Percentiles rank a stretch among this genome's conserved stretches.
These are phyloP conservation scores for Phymanthus crucifer DNA, from an alignment of 92 coral and sea anemone genomes.

Conservation along the genomic window DNA sequence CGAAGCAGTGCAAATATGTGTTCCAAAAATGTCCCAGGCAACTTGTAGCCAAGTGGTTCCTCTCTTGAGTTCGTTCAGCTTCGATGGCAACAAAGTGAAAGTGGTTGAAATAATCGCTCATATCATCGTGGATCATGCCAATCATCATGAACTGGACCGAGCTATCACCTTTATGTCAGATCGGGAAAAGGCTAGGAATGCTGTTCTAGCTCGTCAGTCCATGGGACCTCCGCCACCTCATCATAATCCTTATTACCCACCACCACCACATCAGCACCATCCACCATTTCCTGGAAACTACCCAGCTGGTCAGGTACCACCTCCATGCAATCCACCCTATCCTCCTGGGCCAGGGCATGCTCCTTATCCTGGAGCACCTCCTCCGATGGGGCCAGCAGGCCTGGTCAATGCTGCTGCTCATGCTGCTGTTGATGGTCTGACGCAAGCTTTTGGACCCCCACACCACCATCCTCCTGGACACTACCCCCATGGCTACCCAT, in stretches of 20 bases:
- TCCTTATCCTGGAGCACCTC: slow-evolving; percentile 20
- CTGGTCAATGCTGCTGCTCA: background rate
- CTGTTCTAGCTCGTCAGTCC: slow-evolving; percentile 7
- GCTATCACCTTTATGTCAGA: slow-evolving; percentile 41
- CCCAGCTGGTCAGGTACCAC: slow-evolving; percentile 1
- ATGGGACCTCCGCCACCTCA: slow-evolving; percentile 9
- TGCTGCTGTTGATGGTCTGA: background rate
- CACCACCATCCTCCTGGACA: background rate
- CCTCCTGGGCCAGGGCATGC: slow-evolving; percentile 15
- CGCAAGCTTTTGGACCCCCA: background rate
- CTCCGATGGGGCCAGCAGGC: background rate
- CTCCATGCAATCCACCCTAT: slow-evolving; percentile 6
- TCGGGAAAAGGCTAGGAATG: slow-evolving; percentile 43
- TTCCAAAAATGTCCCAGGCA: slow-evolving; percentile 35
- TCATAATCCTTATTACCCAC: background rate
- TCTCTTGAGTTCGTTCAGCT: slow-evolving; percentile 46
- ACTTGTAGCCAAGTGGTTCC: slow-evolving; percentile 52
- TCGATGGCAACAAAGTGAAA: slow-evolving; percentile 44
- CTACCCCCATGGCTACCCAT: background rate
- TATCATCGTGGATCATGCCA: slow-evolving; percentile 49
- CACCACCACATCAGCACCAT: slow-evolving; percentile 12
- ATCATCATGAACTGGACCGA: slow-evolving; percentile 44
- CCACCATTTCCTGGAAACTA: slow-evolving; percentile 8
- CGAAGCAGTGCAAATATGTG: slow-evolving; percentile 54
- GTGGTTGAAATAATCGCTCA: slow-evolving; percentile 48